Conservation (phyloP, 2,888 invertebrate species). For the Hololepta plana region DNA sequence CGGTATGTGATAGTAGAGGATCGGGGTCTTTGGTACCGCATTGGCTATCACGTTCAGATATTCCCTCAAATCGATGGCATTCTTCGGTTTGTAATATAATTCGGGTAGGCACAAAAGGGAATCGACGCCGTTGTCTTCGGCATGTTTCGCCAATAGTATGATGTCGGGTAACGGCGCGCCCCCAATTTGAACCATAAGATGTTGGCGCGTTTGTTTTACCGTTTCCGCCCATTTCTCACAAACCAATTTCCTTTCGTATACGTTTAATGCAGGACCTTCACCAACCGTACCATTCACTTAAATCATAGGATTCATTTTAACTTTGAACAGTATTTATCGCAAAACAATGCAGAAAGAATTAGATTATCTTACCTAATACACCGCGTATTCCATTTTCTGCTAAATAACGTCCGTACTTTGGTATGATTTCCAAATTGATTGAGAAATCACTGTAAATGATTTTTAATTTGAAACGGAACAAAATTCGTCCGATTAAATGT, state of each 20-base stretch:
- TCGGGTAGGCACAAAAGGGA: conserved; percentile 60
- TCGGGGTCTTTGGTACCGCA: conserved; percentile 56
- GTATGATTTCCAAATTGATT: conserved; percentile 21
- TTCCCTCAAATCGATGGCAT: conserved; percentile 37
- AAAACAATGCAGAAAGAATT: no score
- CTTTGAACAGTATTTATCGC: no score
- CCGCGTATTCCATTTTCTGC: conserved; percentile 40
- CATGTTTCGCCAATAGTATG: conserved; percentile 48
- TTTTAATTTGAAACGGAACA: no score
- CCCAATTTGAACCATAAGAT: conserved; percentile 55
- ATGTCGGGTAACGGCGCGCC: conserved; percentile 50
- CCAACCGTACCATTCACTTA: conserved; percentile 67
- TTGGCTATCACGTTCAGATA: conserved; percentile 48
- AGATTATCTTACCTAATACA: conserved; percentile 53
- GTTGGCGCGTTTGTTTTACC: no score
- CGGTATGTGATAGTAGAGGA: conserved; percentile 74
- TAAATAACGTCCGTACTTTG: conserved; percentile 46
- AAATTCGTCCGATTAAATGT: no score
- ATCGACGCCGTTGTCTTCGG: conserved; percentile 41
- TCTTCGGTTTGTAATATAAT: conserved; percentile 52
- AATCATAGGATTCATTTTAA: no score
- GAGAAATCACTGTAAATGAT: no score
- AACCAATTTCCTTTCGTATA: conserved; percentile 45
- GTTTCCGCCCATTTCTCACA: conserved; percentile 44
- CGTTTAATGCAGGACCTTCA: conserved; percentile 49